A percentile compares a stretch with the other conserved stretches of the same genome.
Conservation (phyloP, 2,888 invertebrate genomes). For the Agrotis ipsilon region DNA sequence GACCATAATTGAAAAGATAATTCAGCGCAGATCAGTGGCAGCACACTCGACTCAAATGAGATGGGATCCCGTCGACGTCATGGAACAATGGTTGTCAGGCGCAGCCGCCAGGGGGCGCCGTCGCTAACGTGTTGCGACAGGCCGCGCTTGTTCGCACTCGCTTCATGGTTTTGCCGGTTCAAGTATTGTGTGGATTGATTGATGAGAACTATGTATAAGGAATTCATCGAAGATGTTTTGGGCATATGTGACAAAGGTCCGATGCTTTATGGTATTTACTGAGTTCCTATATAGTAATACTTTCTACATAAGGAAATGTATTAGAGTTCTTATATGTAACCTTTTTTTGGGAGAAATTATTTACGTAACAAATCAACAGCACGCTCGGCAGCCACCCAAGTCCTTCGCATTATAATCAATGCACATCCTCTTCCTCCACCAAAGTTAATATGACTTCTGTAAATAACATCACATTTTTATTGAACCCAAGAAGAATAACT, state of each 20-base stretch:
- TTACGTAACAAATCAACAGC: too few species aligned
- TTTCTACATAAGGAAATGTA: not conserved
- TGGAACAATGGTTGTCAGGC: slow-evolving; percentile 62
- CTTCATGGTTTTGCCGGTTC: slow-evolving; percentile 28
- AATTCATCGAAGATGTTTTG: slow-evolving; percentile 2
- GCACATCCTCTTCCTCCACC: not conserved
- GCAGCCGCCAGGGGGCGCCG: slow-evolving; percentile 46
- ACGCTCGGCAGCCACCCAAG: not conserved
- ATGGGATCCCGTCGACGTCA: slow-evolving; percentile 43
- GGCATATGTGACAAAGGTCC: not conserved
- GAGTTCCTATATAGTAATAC: too few species aligned
- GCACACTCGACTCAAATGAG: slow-evolving; percentile 52
- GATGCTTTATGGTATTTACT: not conserved
- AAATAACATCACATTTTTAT: too few species aligned
- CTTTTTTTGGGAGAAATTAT: not conserved
- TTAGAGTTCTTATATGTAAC: not conserved
- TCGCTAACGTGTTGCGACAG: slow-evolving; percentile 47
- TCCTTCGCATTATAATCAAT: not conserved
- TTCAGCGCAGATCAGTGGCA: slow-evolving; percentile 46
- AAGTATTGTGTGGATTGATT: slow-evolving; percentile 34
- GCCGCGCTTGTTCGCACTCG: slow-evolving; percentile 26
- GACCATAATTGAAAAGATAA: slow-evolving; percentile 56
- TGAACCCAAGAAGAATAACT: slow-evolving; percentile 10
- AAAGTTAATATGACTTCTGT: not conserved
- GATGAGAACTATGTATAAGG: slow-evolving; percentile 17